Evolutionary conservation across 2,113 vertebrate species (phyloP).

Genomic region (Promerops cafer): DNA sequence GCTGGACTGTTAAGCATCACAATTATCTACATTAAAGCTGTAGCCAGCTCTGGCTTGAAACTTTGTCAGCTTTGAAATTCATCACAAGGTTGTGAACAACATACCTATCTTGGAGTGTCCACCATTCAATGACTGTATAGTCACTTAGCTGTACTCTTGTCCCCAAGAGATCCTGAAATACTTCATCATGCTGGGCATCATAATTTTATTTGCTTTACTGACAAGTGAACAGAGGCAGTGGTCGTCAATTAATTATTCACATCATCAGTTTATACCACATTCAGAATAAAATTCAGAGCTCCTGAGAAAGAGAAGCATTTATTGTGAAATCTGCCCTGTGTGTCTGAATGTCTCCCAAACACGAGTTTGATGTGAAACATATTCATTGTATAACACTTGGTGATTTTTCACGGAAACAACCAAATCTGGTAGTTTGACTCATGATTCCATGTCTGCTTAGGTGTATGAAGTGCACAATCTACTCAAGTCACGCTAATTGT

Average conservation of each 20-base stretch:
- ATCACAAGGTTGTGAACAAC: neutral
- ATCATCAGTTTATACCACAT: neutral
- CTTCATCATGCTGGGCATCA: neutral
- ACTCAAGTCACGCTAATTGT: neutral
- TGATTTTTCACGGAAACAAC: neutral
- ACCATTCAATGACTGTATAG: neutral
- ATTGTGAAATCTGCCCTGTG: neutral
- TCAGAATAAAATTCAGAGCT: neutral
- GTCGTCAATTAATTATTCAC: neutral
- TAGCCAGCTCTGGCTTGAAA: neutral
- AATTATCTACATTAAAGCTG: neutral
- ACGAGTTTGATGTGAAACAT: neutral
- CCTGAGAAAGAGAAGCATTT: neutral
- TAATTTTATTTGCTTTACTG: neutral
- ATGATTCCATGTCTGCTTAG: rapidly evolving
- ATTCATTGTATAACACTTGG: neutral
- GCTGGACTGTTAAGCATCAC: neutral
- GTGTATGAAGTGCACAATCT: neutral
- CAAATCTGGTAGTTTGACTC: neutral
- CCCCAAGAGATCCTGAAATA: neutral
- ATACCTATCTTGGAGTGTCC: neutral
- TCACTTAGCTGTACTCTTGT: neutral
- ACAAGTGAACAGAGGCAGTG: neutral
- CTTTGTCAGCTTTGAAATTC: neutral
- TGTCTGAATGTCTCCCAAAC: neutral